Percentiles rank a stretch among this genome's conserved stretches.
These are phyloP conservation scores for Cynoglossus semilaevis DNA, from an alignment of 2,113 vertebrate genomes.

Conservation along the genomic window DNA sequence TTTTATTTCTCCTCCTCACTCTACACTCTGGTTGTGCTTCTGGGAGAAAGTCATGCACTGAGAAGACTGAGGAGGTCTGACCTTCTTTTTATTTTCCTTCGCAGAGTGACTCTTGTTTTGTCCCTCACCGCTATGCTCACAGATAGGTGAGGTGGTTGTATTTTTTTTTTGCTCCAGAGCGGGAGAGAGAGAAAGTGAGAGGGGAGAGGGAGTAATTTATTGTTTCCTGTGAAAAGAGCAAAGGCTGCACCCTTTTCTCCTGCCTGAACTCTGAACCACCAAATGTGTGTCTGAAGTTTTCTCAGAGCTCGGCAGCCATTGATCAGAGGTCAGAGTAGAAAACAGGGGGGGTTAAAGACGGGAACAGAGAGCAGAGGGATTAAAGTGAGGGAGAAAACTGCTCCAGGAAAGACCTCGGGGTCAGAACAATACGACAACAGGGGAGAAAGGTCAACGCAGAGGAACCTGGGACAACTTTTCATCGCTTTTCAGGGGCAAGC, in stretches of 20 bases:
- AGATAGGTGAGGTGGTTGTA: conserved; percentile 45
- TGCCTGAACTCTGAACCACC: conserved; percentile 73
- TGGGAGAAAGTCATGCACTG: conserved; percentile 40
- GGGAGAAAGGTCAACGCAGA: conserved; percentile 59
- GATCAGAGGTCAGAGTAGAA: conserved; percentile 57
- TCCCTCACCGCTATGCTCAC: conserved; percentile 31
- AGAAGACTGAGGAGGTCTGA: conserved; percentile 15
- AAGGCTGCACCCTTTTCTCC: conserved; percentile 66
- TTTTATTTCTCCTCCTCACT: conserved; percentile 36
- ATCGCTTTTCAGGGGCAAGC: conserved; percentile 10
- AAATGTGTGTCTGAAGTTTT: conserved; percentile 60
- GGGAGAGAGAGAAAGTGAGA: conserved; percentile 9
- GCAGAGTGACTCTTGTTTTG: conserved; percentile 33
- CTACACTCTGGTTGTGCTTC: conserved; percentile 31
- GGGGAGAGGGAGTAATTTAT: conserved; percentile 74
- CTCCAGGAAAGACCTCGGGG: conserved; percentile 46
- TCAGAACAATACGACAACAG: conserved; percentile 52
- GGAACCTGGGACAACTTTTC: conserved; percentile 16
- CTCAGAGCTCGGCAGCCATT: conserved; percentile 53
- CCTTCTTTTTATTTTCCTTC: conserved; percentile 14
- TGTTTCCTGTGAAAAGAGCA: conserved; percentile 77
- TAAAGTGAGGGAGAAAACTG: conserved; percentile 43
- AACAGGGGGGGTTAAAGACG: conserved; percentile 37
- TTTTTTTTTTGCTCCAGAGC: conserved; percentile 13
- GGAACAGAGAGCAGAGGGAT: conserved; percentile 49